Base-by-base conservation (phyloP, 2,888 invertebrate genomes). In the Mamestra brassicae region DNA sequence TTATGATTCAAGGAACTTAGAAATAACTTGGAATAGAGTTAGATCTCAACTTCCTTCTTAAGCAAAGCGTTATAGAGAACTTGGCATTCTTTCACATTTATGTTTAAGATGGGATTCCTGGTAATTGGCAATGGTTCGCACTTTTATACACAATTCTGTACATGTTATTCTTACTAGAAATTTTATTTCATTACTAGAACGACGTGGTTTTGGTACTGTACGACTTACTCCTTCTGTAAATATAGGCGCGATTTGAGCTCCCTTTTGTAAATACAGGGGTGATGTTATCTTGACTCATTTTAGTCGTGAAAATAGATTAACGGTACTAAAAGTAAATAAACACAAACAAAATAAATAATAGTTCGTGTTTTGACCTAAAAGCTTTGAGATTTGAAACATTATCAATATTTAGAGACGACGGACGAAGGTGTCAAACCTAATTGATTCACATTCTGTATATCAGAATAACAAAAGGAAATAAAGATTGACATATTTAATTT, bases 291-390 rank as follows among this genome's bases (percentile, higher is more conserved):
- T 60, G 38, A 47, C 7, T 38, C 15, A 26, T 38, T 71, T 54
- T 54, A 54, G 69, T 55, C 4, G 38, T 57, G 1, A 34, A 45
- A 70, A 42, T 34, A 42, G 3, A 58, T 38, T 50, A 64, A 38
- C 26, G 13, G 4, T 11, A 38, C 71, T 47, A 36, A 13, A 68
- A 68, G 17, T 57, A 38, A 72, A 55, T 3, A n/a, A 54, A 54
- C 8, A 71, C 15, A 57, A 57, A 17, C 38, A 17, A 52, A 57
- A 45, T 11, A 7, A 50, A 47, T 36, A 13, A 15, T 15, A 13
- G 7, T 38, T 13, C 13, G 36, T 15, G 38, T 58, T 58, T 52
- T 58, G 10, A 2, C n/a, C 6, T 52, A 65, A 76, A 76, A 45
- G 45, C 17, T 38, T 36, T 26, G 10, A 45, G 15, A 45, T 38